Percentiles rank a stretch among this genome's conserved stretches.
Evolutionary conservation across 1,140 invertebrate species (phyloP).

Genomic region (Drosophila mauritiana): DNA sequence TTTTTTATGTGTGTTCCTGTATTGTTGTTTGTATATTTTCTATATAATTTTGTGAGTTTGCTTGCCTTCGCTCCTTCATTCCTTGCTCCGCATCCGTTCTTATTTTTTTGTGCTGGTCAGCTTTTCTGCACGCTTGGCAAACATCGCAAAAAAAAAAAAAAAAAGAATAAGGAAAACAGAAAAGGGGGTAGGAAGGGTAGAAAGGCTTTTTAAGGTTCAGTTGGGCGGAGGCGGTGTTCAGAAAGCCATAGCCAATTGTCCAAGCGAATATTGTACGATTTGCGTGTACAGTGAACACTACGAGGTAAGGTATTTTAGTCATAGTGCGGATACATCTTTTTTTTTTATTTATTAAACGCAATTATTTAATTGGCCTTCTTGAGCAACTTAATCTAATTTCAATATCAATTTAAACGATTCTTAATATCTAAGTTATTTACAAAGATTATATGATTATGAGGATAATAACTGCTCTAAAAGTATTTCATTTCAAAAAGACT

Average conservation of each 20-base stretch:
- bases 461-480: too few relatives aligned
- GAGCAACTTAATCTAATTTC: too few relatives aligned
- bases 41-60: conserved; percentile 75
- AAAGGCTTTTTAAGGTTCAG: conserved; percentile 33
- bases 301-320: too few relatives aligned
- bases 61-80: conserved; percentile 12
- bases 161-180: conserved; percentile 6
- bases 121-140: conserved; percentile 79
- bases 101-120: conserved; percentile 76
- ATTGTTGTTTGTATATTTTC: conserved; percentile 57
- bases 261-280: conserved; percentile 52
- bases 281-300: conserved; percentile 22
- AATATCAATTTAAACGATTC: too few relatives aligned
- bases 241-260: conserved; percentile 66
- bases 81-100: conserved; percentile 9
- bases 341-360: too few relatives aligned
- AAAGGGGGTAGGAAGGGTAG: conserved; percentile 24
- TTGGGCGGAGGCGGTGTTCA: neutral
- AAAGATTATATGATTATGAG: too few relatives aligned
- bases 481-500: too few relatives aligned
- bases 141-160: conserved; percentile 43
- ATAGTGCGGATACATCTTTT: too few relatives aligned
- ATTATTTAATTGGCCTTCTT: too few relatives aligned
- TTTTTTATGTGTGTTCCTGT: conserved; percentile 50
- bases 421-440: too few relatives aligned